A percentile compares a stretch with the other conserved stretches of the same genome.
Conservation (phyloP, 2,888 invertebrate species). For the Parochlus steinenii region DNA sequence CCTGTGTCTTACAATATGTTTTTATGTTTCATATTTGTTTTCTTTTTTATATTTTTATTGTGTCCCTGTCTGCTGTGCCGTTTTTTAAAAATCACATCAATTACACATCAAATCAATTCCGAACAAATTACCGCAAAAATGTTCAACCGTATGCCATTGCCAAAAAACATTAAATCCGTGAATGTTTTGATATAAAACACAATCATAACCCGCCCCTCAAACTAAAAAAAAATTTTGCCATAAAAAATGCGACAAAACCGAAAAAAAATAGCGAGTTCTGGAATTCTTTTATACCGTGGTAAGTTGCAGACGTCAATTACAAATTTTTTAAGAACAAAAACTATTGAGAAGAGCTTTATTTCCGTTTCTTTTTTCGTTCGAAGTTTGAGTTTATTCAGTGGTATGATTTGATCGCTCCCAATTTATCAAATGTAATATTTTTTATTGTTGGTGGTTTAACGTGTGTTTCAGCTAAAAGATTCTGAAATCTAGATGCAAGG, state of each 20-base stretch:
- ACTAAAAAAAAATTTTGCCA: slow-evolving; percentile 24
- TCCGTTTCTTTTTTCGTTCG: slow-evolving; percentile 6
- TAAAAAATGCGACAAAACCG: slow-evolving; percentile 28
- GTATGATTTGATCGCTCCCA: too few species aligned
- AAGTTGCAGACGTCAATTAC: slow-evolving; percentile 57
- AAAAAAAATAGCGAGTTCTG: slow-evolving; percentile 76
- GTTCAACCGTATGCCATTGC: slow-evolving; percentile 1
- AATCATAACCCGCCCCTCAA: neutral
- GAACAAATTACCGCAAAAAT: slow-evolving; percentile 3
- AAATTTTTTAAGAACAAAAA: slow-evolving; percentile 16
- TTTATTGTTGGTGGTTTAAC: too few species aligned
- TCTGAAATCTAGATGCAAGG: too few species aligned
- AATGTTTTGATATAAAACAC: neutral
- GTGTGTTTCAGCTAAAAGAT: too few species aligned
- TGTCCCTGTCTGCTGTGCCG: slow-evolving; percentile 29
- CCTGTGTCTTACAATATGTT: slow-evolving; percentile 8
- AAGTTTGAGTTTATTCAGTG: slow-evolving; percentile 1
- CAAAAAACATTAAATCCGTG: slow-evolving; percentile 7
- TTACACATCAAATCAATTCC: slow-evolving; percentile 10
- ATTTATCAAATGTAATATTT: too few species aligned
- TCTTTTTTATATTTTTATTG: slow-evolving; percentile 31
- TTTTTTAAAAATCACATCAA: slow-evolving; percentile 14
- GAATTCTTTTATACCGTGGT: slow-evolving; percentile 97
- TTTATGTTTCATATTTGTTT: slow-evolving; percentile 24
- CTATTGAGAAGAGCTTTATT: slow-evolving; percentile 14